phyloP scores from a whole-genome alignment of 92 coral and sea anemone species.

The Epizoanthus fatuus region DNA sequence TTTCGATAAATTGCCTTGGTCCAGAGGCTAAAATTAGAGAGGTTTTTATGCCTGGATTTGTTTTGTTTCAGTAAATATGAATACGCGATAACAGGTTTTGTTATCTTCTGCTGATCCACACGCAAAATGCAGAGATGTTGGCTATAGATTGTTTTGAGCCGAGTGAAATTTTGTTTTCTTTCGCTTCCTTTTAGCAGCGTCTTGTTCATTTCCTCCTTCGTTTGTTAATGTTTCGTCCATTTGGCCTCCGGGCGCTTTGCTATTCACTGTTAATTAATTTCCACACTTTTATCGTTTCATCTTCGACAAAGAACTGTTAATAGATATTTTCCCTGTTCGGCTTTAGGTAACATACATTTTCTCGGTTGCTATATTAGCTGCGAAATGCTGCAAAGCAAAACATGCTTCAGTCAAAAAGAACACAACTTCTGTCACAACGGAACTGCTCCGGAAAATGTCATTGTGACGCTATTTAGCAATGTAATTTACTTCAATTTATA shows the following conservation, averaged over 20 bases:
- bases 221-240: slow-evolving; percentile 1
- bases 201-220: not conserved
- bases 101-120: not conserved
- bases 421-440: too few species aligned
- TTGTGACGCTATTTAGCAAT: too few species aligned
- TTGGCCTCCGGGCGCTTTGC: not conserved
- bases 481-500: too few species aligned
- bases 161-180: not conserved
- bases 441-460: too few species aligned
- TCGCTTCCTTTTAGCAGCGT: not conserved
- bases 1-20: not conserved
- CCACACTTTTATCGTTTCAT: slow-evolving; percentile 2
- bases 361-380: too few species aligned
- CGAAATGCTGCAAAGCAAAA: too few species aligned
- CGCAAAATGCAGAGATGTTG: not conserved
- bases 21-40: not conserved
- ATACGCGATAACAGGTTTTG: not conserved
- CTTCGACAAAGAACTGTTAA: not conserved
- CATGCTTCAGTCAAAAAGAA: too few species aligned
- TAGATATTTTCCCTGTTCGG: not conserved
- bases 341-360: not conserved
- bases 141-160: not conserved
- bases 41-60: not conserved
- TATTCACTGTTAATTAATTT: slow-evolving; percentile 5
- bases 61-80: not conserved